These are phyloP conservation scores for Hetaerina titia DNA, from an alignment of 2,888 invertebrate genomes.

Conservation along the genomic window DNA sequence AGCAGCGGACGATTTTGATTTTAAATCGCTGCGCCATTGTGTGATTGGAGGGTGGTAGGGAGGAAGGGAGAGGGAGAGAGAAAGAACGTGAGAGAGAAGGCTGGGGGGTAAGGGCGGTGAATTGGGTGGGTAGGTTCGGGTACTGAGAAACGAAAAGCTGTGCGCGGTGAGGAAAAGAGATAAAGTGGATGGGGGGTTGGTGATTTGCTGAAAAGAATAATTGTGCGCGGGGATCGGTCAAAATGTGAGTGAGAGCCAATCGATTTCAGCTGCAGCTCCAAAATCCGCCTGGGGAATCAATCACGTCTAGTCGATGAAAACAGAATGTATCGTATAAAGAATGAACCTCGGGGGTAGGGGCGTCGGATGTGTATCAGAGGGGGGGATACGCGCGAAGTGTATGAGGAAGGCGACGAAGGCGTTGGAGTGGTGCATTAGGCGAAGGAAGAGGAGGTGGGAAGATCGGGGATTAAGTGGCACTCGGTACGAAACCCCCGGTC, in stretches of 20 bases:
- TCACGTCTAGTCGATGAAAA: neutral
- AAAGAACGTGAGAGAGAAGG: neutral
- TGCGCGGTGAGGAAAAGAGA: neutral
- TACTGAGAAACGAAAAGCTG: neutral
- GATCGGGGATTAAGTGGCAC: neutral
- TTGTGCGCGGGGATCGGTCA: neutral
- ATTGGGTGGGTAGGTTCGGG: neutral
- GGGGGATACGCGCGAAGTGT: neutral
- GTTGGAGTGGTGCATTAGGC: neutral
- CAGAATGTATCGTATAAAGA: neutral
- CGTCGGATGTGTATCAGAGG: neutral
- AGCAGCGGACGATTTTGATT: constrained; percentile 41
- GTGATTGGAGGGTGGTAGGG: neutral
- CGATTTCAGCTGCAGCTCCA: neutral
- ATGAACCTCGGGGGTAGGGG: neutral
- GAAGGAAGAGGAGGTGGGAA: neutral
- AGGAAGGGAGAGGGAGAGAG: neutral
- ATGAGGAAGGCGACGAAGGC: neutral
- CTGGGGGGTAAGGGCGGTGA: neutral
- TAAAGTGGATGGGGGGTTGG: too few species aligned
- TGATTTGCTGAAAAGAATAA: neutral
- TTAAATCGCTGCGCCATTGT: constrained; percentile 50
- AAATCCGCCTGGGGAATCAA: neutral
- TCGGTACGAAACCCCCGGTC: neutral
- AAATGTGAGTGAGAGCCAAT: neutral